Base-by-base conservation (phyloP, 2,888 invertebrate species). In the Drosophila rellima region DNA sequence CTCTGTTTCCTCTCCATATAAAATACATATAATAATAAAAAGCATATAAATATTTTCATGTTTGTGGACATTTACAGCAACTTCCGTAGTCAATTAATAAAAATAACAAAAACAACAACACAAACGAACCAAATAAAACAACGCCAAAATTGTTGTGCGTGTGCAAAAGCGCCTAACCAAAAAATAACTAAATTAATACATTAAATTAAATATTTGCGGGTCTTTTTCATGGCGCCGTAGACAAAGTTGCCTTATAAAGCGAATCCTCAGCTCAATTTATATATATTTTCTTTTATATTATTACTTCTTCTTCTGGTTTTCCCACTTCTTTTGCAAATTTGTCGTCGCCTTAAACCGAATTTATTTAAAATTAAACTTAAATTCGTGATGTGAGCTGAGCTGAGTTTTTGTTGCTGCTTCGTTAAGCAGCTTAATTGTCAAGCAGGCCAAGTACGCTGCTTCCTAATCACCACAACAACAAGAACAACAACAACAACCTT, bases 31-130 rank as follows among this genome's bases (percentile, higher is more conserved):
- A 35, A 35, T 33, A 55, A 50, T 37, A 48, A 59, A 60, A 65
- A 63, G 57, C 55, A 71, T 73, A 66, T 52, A 56, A 79, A 82
- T 78, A 78, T 76, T 78, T 76, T 86, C 86, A 83, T 83, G 86
- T 73, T 82, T 86, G 83, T 70, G 69, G 60, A 86, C 83, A 81
- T 86, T 83, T 86, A 83, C 79, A 84, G 87, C 75, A 69, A 82
- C 87, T 84, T 84, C 84, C 84, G 84, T 42, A 64, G 79, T 70
- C 84, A 79, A 86, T 84, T 86, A 78, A 83, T 75, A 79, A 71
- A 77, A 72, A 61, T 44, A 70, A 70, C 64, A 67, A 62, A 47
- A 71, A 44, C 35, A 55, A 59, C 55, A 50, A 51, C 40, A 40
- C 17, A 37, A 61, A 56, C 56, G 33, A 47, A 33, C n/a, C 15